Evolutionary conservation across 2,113 vertebrate genomes (phyloP), one percentile per base, ranked within the genome.

Genomic region (Hippolais icterina): DNA sequence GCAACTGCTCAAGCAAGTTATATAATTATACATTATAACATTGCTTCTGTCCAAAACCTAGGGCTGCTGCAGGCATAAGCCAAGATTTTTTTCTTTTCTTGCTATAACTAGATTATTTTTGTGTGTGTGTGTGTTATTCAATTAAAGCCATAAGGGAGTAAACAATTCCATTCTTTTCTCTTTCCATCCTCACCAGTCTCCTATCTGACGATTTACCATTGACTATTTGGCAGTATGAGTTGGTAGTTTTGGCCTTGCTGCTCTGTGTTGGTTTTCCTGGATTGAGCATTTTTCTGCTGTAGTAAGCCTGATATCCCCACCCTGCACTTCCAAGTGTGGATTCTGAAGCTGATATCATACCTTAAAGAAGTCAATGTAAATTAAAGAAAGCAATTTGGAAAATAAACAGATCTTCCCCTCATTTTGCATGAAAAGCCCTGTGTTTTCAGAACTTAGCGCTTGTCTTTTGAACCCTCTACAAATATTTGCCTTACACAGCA

Each of bases 1-100:
- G 87, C 95, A 98, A 98, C 91, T 97, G 95, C 93, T 97, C 35
- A 93, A 97, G 88, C 92, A 94, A 97, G 92, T 95, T 96, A 96
- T 90, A 96, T 93, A 97, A 97, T 97, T 97, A 82, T 93, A 66
- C 33, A 82, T 89, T 96, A 88, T 83, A 96, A 61, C 80, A 75
- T 92, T 80, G 93, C 87, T 98, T 97, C 94, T 97, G 83, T 97
- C 89, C 94, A 91, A 96, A 97, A 93, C 50, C 70, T 69, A 91
- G 69, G 78, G 84, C 90, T 86, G 90, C 57, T 90, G 49, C 9
- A 54, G 15, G 46, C 29, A 25, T 28, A 87, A 97, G 97, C 96
- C 97, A 98, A 97, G 87, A 70, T 47, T 83, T 72, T 66, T 92
- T 89, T 76, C 20, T 86, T 92, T 68, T 57, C 56, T 94, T 94